phyloP scores from a whole-genome alignment of 2,113 vertebrate species.

The Apteryx owenii region DNA sequence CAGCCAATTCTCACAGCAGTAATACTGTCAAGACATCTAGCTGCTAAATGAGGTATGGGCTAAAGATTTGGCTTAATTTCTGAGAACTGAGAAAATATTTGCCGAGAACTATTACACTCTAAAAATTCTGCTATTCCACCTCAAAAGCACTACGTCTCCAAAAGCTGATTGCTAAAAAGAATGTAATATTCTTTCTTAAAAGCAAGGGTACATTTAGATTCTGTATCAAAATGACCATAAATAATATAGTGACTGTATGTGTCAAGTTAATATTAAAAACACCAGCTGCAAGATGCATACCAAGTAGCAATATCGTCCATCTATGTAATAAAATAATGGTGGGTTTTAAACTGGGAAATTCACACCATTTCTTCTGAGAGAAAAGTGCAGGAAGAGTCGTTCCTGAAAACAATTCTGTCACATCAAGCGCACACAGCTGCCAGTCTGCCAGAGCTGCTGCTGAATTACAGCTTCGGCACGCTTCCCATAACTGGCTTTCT shows the following conservation, averaged over 20 bases:
- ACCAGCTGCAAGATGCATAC: neutral
- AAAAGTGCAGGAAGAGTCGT: neutral
- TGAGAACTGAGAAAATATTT: neutral
- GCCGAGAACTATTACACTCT: neutral
- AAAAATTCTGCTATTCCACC: neutral
- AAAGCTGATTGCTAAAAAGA: neutral
- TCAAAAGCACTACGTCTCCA: neutral
- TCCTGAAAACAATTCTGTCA: neutral
- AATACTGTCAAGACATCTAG: neutral
- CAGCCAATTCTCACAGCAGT: neutral
- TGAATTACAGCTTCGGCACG: conserved; percentile 1
- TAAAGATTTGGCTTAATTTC: conserved; percentile 18
- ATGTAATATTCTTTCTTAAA: neutral
- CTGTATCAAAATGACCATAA: conserved; percentile 12
- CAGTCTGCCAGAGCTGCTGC: neutral
- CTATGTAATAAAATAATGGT: neutral
- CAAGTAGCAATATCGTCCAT: neutral
- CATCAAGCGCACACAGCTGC: neutral
- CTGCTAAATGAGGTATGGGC: neutral
- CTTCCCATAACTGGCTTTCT: neutral
- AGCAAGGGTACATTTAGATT: neutral
- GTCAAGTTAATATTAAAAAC: conserved; percentile 24
- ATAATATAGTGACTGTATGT: neutral
- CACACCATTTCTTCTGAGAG: neutral
- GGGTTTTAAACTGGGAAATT: neutral